Conservation (phyloP, 2,113 vertebrate species). For the Psammodynastes pulverulentus region DNA sequence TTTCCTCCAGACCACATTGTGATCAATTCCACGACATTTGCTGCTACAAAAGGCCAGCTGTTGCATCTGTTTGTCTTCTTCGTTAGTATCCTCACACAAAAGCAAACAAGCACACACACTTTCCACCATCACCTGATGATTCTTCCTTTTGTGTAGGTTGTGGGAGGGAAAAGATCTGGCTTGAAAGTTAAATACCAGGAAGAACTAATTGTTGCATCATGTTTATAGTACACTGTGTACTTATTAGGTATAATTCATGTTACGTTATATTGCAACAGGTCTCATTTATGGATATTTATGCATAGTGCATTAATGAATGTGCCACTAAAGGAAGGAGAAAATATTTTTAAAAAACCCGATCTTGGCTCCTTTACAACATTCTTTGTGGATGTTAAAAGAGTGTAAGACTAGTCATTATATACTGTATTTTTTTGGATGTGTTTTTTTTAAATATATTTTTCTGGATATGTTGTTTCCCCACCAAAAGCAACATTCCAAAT, state of each 20-base stretch:
- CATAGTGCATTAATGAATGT: neutral
- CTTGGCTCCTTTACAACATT: neutral
- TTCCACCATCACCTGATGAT: neutral
- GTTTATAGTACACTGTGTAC: neutral
- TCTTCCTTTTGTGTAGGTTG: neutral
- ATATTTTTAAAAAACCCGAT: neutral
- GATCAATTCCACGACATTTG: constrained; percentile 10
- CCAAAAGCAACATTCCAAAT: neutral
- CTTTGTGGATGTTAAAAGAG: neutral
- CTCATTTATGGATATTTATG: neutral
- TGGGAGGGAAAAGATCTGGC: neutral
- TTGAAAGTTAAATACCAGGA: neutral
- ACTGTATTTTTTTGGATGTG: neutral
- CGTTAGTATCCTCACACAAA: constrained; percentile 1
- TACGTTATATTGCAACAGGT: neutral
- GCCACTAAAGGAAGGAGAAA: neutral
- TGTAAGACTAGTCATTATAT: neutral
- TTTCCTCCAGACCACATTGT: constrained; percentile 6
- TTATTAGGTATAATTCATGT: neutral
- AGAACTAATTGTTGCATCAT: neutral
- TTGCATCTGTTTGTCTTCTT: constrained; percentile 1
- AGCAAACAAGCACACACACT: neutral
- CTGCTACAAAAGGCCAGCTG: constrained; percentile 19
- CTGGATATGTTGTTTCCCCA: neutral
- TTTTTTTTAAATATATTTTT: neutral